Conservation (phyloP, 2,888 invertebrate genomes). For the Nephrotoma flavescens region DNA sequence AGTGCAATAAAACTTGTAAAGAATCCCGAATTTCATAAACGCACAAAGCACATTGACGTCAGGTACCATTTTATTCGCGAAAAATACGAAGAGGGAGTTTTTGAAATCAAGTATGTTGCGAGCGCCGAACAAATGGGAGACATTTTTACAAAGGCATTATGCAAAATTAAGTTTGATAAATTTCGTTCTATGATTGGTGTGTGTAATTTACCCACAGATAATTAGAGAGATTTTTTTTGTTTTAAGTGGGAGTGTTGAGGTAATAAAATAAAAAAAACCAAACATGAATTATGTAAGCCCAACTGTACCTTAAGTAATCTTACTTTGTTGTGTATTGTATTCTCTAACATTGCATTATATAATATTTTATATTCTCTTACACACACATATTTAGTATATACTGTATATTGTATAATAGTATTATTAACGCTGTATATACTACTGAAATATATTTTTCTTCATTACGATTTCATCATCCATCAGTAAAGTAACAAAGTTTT, state of each 20-base stretch:
- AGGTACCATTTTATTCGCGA: conserved; percentile 12
- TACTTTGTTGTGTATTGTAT: too few species aligned
- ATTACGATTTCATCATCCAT: too few species aligned
- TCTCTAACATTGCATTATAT: too few species aligned
- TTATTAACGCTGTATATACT: too few species aligned
- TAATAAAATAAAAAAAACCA: not conserved
- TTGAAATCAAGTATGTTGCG: conserved; percentile 9
- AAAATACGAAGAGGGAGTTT: conserved; percentile 5
- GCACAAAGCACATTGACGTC: conserved; percentile 11
- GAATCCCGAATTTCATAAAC: conserved; percentile 11
- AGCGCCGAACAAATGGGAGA: conserved; percentile 4
- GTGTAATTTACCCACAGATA: not conserved
- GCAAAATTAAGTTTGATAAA: not conserved
- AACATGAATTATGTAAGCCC: too few species aligned
- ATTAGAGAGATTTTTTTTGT: not conserved
- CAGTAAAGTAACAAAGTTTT: too few species aligned
- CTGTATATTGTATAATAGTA: too few species aligned
- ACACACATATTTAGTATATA: too few species aligned
- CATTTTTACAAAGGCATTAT: conserved; percentile 7
- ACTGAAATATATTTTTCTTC: too few species aligned
- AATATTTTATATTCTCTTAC: too few species aligned
- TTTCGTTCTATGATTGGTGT: not conserved
- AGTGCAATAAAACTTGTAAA: conserved; percentile 13
- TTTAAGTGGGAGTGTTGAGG: not conserved
- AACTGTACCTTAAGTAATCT: too few species aligned